Evolutionary conservation across 2,888 invertebrate genomes (phyloP), one percentile per base, ranked within the genome.

Genomic region (Phyllotreta cruciferae): DNA sequence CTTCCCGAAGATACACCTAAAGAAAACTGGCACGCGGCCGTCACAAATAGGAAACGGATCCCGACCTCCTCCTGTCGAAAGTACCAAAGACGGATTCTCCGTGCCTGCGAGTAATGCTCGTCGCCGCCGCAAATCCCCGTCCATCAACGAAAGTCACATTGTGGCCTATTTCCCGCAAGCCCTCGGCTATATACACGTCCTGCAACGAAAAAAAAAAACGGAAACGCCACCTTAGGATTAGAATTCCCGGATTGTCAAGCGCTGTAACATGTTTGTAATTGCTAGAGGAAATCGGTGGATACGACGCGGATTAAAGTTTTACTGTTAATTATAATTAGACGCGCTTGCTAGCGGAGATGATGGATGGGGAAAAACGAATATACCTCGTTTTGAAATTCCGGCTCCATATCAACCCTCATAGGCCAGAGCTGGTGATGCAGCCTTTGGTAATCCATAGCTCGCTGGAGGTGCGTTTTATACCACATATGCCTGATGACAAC

Each of bases 371-470:
- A 71, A 69, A 47, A 45, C 62, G 37, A 53, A 53, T 68, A 70
- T 68, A 78, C 74, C 56, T 66, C 85, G 73, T 77, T 56, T 13
- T 82, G 77, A 73, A 85, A 85, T 7, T 76, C 79, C 34, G 78
- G 70, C 75, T 89, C 88, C 60, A 84, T 81, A 38, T 80, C 75
- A 0, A 87, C 75, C 47, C 77, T 70, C 81, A 86, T 85, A 0
- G 88, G 88, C 44, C 85, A 81, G 38, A 88, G 81, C 73, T 90
- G 89, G 74, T 90, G 88, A 74, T 90, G 89, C 4, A 88, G 67
- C 63, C 88, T 79, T 11, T 82, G 81, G 0, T 81, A 80, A 68
- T 84, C 82, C 13, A 87, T 82, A 0, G 88, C 84, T 50, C 82
- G 76, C 64, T 84, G 79, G 35, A 89, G 79, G 34, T 81, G 79